Evolutionary conservation across 2,113 vertebrate genomes (phyloP).

Genomic region (Castor canadensis): DNA sequence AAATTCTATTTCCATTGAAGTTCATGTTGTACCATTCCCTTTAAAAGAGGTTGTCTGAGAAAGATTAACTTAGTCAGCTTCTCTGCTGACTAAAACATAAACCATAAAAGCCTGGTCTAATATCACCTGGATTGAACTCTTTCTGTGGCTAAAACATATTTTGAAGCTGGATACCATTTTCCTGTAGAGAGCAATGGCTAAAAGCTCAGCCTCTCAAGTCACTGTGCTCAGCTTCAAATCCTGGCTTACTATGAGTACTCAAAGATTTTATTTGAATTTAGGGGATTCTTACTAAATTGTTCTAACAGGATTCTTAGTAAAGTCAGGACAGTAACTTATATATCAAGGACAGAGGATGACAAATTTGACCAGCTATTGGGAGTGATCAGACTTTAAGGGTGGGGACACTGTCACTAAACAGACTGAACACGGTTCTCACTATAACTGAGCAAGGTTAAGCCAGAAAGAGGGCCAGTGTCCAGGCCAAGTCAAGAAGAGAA

Average conservation of each 20-base stretch:
- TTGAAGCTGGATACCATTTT: constrained; percentile 47
- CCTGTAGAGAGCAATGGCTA: not conserved
- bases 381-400: not conserved
- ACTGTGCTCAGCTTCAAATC: not conserved
- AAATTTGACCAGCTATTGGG: not conserved
- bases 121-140: not conserved
- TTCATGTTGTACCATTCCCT: not conserved
- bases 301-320: not conserved
- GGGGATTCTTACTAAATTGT: not conserved
- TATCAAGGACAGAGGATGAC: not conserved
- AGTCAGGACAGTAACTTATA: not conserved
- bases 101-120: constrained; percentile 16
- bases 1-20: constrained; percentile 55
- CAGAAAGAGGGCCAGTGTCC: not conserved
- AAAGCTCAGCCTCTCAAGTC: constrained; percentile 35
- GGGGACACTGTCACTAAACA: not conserved
- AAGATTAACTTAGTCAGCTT: constrained; percentile 48
- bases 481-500: not conserved
- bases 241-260: not conserved
- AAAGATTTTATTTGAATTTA: constrained; percentile 44
- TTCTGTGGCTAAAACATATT: constrained; percentile 27
- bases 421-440: not conserved
- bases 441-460: not conserved
- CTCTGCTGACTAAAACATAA: not conserved
- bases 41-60: constrained; percentile 51